Evolutionary conservation across 2,888 invertebrate genomes (phyloP), one percentile per base, ranked within the genome.

Genomic region (Leptogaster cylindrica): DNA sequence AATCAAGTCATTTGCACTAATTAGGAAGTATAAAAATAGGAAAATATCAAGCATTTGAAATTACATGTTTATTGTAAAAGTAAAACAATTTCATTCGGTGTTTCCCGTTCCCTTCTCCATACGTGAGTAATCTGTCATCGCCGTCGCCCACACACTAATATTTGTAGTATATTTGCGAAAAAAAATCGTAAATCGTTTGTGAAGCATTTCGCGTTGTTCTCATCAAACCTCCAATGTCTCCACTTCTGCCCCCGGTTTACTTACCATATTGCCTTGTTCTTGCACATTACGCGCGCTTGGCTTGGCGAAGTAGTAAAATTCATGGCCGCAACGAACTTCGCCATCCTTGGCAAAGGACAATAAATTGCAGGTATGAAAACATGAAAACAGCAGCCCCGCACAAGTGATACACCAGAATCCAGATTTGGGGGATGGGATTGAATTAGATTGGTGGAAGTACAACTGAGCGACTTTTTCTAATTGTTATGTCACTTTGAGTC

Each of bases 1-100:
- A 69, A 69, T 69, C 69, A 67, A 69, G 69, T 66, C 50, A 67
- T 67, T 69, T 67, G 65, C 69, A 65, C 67, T 69, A 69, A 69
- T 69, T 69, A 69, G 65, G 65, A 58, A 67, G 33, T 50, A 66
- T n/a, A n/a, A n/a, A n/a, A n/a, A n/a, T n/a, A n/a, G n/a, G n/a
- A 65, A 65, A 66, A 65, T 39, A 58, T 39, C 39, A 58, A 52
- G 39, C 33, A 55, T 55, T 23, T 55, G 20, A 23, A 33, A 39
- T 39, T 36, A 55, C 33, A 31, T 55, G 36, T 55, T 55, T 39
- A 55, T 55, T 55, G 33, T 36, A 36, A 55, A 36, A 55, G 23
- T 31, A 55, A 55, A 55, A 46, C 23, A 46, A 46, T 23, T n/a
- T n/a, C n/a, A n/a, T n/a, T n/a, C n/a, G n/a, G n/a, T n/a, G n/a